Evolutionary conservation across 2,888 invertebrate genomes (phyloP).

Genomic region (Hydrotaea diabolus): DNA sequence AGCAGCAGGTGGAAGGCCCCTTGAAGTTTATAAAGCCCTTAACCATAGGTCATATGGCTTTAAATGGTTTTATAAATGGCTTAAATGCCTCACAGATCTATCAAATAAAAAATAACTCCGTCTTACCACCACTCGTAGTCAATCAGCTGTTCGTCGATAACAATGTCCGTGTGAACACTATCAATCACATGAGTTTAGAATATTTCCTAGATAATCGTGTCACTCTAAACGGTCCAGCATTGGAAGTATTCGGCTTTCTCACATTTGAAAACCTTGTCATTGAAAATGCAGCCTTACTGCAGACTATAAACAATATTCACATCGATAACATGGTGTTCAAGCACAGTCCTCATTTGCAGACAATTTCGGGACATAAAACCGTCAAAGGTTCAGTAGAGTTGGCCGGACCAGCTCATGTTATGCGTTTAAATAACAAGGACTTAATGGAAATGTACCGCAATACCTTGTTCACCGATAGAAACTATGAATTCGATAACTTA

Average conservation of each 20-base stretch:
- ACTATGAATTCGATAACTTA: constrained; percentile 75
- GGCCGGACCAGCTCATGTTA: constrained; percentile 74
- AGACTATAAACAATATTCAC: constrained; percentile 74
- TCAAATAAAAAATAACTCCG: constrained; percentile 39
- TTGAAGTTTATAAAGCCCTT: constrained; percentile 71
- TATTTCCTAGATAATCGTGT: constrained; percentile 76
- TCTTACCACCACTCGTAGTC: constrained; percentile 70
- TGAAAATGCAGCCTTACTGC: constrained; percentile 70
- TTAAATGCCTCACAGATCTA: constrained; percentile 67
- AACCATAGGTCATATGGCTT: constrained; percentile 65
- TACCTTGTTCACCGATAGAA: constrained; percentile 72
- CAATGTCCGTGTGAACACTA: constrained; percentile 69
- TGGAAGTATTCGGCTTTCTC: constrained; percentile 75
- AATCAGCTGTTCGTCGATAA: constrained; percentile 66
- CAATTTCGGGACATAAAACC: constrained; percentile 72
- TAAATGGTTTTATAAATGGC: constrained; percentile 72
- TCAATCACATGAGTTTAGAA: constrained; percentile 74
- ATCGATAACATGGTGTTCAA: constrained; percentile 73
- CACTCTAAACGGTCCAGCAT: constrained; percentile 70
- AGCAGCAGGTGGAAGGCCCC: constrained; percentile 68
- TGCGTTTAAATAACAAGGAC: constrained; percentile 73
- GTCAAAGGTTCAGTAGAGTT: constrained; percentile 72
- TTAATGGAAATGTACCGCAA: constrained; percentile 73
- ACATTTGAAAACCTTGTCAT: constrained; percentile 75
- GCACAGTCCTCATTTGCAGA: constrained; percentile 71